A percentile compares a stretch with the other conserved stretches of the same genome.
These are phyloP conservation scores for Copidosoma aretas DNA, from an alignment of 2,888 invertebrate species.

Conservation along the genomic window DNA sequence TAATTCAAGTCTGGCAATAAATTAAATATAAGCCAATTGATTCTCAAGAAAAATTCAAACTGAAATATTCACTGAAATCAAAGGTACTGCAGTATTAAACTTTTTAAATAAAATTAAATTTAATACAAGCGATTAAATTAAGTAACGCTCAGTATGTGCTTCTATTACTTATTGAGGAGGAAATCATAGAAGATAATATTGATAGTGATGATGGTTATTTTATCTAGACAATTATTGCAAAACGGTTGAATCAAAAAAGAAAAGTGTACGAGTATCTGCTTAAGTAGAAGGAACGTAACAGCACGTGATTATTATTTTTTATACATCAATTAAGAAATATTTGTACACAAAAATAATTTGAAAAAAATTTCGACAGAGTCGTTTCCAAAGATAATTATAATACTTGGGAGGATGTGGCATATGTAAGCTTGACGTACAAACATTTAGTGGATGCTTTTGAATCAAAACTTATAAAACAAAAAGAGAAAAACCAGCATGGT, in stretches of 20 bases:
- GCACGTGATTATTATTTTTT: conserved; percentile 65
- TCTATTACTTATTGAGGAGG: conserved; percentile 14
- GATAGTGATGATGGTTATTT: conserved; percentile 70
- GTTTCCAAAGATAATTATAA: conserved; percentile 69
- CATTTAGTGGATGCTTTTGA: conserved; percentile 82
- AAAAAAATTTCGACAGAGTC: conserved; percentile 17
- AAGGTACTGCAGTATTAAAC: too few species aligned
- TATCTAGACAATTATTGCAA: conserved; percentile 84
- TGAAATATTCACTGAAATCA: conserved; percentile 53
- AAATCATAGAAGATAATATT: too few species aligned
- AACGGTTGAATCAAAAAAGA: conserved; percentile 78
- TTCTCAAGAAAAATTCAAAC: conserved; percentile 50
- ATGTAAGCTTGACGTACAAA: too few species aligned
- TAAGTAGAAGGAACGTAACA: conserved; percentile 77
- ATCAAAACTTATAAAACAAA: conserved; percentile 77
- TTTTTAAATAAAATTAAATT: too few species aligned
- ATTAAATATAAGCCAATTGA: conserved; percentile 48
- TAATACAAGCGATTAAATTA: too few species aligned
- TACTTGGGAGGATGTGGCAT: conserved; percentile 83
- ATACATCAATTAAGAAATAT: too few species aligned
- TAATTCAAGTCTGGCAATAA: conserved; percentile 50
- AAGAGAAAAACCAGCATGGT: too few species aligned
- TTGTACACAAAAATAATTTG: conserved; percentile 13
- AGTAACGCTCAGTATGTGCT: not conserved
- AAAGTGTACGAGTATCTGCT: conserved; percentile 83